Evolutionary conservation across 2,113 vertebrate genomes (phyloP).

Genomic region (Myrmophylax atrothorax): DNA sequence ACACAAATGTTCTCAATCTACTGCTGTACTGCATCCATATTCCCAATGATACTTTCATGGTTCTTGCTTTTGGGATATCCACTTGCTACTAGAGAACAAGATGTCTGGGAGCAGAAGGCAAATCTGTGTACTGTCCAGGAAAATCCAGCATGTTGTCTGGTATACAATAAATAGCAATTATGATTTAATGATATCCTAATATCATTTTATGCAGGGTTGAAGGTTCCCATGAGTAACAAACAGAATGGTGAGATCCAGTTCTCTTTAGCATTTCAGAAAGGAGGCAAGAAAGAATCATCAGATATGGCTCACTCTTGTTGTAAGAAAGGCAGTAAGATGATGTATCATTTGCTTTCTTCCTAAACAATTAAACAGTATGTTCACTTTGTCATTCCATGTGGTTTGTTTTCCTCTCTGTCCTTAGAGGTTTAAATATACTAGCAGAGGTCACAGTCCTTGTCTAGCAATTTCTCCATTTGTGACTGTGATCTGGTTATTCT

Average conservation of each 20-base stretch:
- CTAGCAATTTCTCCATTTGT: background rate
- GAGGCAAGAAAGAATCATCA: background rate
- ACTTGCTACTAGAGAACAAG: background rate
- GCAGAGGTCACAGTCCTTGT: background rate
- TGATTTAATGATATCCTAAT: background rate
- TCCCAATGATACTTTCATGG: background rate
- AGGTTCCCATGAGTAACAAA: background rate
- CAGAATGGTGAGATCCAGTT: background rate
- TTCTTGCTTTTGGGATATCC: background rate
- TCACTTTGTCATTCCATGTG: background rate
- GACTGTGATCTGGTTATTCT: background rate
- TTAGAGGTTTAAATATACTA: background rate
- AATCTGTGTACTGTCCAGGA: background rate
- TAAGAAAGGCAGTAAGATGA: background rate
- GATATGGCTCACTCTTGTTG: background rate
- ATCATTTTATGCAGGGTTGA: background rate
- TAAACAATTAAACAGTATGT: background rate
- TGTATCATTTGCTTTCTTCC: background rate
- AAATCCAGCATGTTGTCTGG: background rate
- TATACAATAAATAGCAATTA: background rate
- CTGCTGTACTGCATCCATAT: background rate
- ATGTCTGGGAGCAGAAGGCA: background rate
- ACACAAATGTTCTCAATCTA: background rate
- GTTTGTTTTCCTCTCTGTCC: background rate
- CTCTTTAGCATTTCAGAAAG: background rate